Conservation (phyloP, 1,140 invertebrate genomes). For the Tyrophagus putrescentiae region DNA sequence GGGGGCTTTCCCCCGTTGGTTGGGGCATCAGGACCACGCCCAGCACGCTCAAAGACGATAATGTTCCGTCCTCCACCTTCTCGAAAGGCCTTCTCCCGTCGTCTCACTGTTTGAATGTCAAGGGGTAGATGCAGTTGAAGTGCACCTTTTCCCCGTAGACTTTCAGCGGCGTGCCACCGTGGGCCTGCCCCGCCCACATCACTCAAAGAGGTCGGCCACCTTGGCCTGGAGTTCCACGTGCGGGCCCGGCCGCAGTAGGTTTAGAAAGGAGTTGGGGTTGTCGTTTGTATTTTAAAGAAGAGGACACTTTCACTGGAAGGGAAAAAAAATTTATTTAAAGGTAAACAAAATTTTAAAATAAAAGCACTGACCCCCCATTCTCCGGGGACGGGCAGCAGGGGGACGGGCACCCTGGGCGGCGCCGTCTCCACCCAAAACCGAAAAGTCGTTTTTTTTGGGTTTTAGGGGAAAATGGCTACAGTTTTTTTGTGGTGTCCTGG, state of each 20-base stretch:
- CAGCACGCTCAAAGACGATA: slow-evolving; percentile 79
- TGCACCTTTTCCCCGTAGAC: slow-evolving; percentile 66
- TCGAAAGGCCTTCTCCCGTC: slow-evolving; percentile 60
- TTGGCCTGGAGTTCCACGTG: slow-evolving; percentile 69
- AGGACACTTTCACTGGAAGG: slow-evolving; percentile 53
- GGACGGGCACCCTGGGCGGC: slow-evolving; percentile 59
- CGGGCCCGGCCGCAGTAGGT: slow-evolving; percentile 82
- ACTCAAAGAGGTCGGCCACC: slow-evolving; percentile 69
- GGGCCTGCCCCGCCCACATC: slow-evolving; percentile 62
- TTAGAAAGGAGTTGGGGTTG: slow-evolving; percentile 75
- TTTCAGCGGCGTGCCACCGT: slow-evolving; percentile 34
- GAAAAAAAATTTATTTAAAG: slow-evolving; percentile 38
- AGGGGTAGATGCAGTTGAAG: slow-evolving; percentile 70
- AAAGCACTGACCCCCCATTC: slow-evolving; percentile 70
- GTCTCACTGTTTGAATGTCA: slow-evolving; percentile 63
- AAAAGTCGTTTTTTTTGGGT: slow-evolving; percentile 81
- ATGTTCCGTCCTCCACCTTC: slow-evolving; percentile 86
- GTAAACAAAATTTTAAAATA: too few relatives aligned
- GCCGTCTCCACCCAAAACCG: slow-evolving; percentile 80
- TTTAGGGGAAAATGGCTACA: slow-evolving; percentile 66
- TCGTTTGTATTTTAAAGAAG: slow-evolving; percentile 96
- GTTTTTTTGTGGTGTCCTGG: slow-evolving; percentile 63
- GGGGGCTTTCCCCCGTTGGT: slow-evolving; percentile 51
- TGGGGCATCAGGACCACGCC: slow-evolving; percentile 50
- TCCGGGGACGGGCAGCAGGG: slow-evolving; percentile 66